Base-by-base conservation (phyloP, 2,888 invertebrate species). In the Lycia hirtaria region DNA sequence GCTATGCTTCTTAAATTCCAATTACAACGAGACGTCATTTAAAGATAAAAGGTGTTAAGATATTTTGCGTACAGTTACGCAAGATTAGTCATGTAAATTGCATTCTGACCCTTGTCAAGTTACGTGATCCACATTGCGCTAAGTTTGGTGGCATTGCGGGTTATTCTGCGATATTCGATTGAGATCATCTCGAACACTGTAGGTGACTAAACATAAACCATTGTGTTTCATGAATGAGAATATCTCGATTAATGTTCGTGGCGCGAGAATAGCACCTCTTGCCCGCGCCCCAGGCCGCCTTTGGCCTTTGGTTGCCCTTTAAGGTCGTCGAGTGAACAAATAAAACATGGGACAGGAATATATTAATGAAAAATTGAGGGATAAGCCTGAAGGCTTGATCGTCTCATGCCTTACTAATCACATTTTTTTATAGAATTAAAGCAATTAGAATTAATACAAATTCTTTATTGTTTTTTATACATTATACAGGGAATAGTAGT, bases 21-120 rank as follows among this genome's bases (percentile, higher is more conserved):
- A n/a, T 38, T 12, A n/a, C 22, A 24, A 24, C n/a, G 17, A 28
- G 15, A 2, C 41, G 12, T 44, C 12, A 50, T 6, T 49, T 35
- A 22, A 17, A 32, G 45, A 33, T n/a, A 41, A 14, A 49, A 49
- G 41, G 3, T 26, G 44, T 28, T 6, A 24, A 56, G 32, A 10
- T 35, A 51, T 56, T n/a, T 51, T 51, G 47, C 33, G 56, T 56
- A 40, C 20, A 20, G 45, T 40, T 51, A 51, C 56, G 56, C 50
- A 17, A 56, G 56, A 56, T 56, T 56, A 56, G 51, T 20, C 50
- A 14, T 26, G 47, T 45, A 51, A 33, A 56, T 56, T 51, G 51
- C 51, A 47, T 51, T 51, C n/a, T 28, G 41, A 55, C 50, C 56
- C 56, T 56, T 51, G 35, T 56, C 56, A 56, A 38, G 38, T 48